Evolutionary conservation across 2,888 invertebrate species (phyloP).

Genomic region (Sphinx pinastri): DNA sequence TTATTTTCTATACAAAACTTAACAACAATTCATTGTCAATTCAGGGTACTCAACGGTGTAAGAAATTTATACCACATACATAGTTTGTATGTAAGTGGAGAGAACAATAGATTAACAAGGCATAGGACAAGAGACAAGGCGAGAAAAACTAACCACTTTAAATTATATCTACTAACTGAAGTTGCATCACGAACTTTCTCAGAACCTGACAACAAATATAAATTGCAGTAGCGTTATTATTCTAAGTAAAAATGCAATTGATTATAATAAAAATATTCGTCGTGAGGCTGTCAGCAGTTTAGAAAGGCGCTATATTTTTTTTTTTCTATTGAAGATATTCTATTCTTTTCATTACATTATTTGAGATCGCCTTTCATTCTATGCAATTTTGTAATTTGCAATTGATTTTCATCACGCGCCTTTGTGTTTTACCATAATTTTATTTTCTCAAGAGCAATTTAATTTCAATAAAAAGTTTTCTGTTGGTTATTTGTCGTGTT

Average conservation of each 20-base stretch:
- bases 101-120: too few relatives aligned
- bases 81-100: too few relatives aligned
- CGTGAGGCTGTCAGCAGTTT: constrained; percentile 1
- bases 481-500: neutral
- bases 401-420: constrained; percentile 20
- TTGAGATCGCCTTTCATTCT: constrained; percentile 21
- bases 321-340: constrained; percentile 17
- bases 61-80: too few relatives aligned
- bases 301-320: constrained; percentile 17
- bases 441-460: constrained; percentile 23
- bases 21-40: too few relatives aligned
- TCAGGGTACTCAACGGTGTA: too few relatives aligned
- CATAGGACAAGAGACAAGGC: neutral
- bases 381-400: constrained; percentile 20
- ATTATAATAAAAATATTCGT: constrained; percentile 14
- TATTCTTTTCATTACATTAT: constrained; percentile 11
- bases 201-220: neutral
- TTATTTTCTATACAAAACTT: too few relatives aligned
- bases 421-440: constrained; percentile 22
- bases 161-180: neutral
- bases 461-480: constrained; percentile 19
- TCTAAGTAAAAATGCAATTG: constrained; percentile 8
- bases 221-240: neutral
- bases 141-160: neutral
- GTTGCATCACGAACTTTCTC: neutral